Evolutionary conservation across 2,888 invertebrate species (phyloP).

Genomic region (Aphrophora alni): DNA sequence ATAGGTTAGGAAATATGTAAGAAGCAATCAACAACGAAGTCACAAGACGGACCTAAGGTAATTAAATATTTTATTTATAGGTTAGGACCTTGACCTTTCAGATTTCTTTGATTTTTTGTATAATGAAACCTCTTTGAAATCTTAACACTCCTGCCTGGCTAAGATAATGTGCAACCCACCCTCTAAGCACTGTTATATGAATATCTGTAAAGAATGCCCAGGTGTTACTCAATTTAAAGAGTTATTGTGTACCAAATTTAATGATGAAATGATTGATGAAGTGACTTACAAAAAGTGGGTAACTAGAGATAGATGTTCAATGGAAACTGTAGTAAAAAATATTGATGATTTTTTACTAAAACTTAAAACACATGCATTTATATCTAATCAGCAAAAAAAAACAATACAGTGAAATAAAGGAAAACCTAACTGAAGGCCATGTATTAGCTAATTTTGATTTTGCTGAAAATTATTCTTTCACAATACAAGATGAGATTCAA

Average conservation of each 20-base stretch:
- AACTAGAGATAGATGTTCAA: neutral
- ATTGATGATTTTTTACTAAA: neutral
- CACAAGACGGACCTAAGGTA: no score
- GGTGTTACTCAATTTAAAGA: slow-evolving; percentile 16
- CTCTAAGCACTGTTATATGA: slow-evolving; percentile 18
- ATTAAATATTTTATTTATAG: no score
- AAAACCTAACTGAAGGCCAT: neutral
- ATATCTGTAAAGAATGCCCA: slow-evolving; percentile 25
- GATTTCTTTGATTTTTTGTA: no score
- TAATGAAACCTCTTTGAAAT: no score
- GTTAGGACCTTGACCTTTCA: no score
- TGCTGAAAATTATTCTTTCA: slow-evolving; percentile 17
- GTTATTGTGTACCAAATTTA: neutral
- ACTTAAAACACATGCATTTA: slow-evolving; percentile 14
- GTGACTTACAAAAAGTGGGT: slow-evolving; percentile 21
- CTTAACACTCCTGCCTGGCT: slow-evolving; percentile 14
- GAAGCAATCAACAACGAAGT: no score
- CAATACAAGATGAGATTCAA: neutral
- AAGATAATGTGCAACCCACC: slow-evolving; percentile 31
- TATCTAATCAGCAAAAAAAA: neutral
- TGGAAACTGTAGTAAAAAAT: slow-evolving; percentile 20
- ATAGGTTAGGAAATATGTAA: no score
- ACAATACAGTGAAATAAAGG: neutral
- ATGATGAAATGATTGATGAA: slow-evolving; percentile 12
- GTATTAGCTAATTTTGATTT: neutral